Conservation (phyloP, 2,797 vertebrate species). For the Balearica regulorum region DNA sequence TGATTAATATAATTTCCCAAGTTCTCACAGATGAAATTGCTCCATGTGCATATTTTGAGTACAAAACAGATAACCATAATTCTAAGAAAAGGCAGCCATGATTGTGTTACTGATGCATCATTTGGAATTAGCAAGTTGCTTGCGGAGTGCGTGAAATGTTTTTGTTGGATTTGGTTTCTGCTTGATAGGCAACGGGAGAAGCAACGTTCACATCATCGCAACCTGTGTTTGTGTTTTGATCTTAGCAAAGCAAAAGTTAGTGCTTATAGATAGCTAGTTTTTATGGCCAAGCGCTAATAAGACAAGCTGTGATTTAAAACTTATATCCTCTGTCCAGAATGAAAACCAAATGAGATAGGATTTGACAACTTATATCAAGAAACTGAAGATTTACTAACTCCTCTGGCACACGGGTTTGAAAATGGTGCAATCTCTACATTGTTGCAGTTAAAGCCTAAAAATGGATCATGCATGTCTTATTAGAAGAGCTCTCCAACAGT, state of each 20-base stretch:
- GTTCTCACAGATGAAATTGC: conserved; percentile 68
- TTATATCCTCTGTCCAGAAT: not conserved
- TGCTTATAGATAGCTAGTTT: not conserved
- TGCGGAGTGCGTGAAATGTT: conserved; percentile 4
- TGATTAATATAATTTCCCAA: conserved; percentile 71
- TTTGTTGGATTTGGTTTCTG: conserved; percentile 30
- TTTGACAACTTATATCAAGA: not conserved
- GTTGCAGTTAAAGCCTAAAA: not conserved
- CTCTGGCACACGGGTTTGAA: not conserved
- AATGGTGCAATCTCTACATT: not conserved
- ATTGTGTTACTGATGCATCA: conserved; percentile 49
- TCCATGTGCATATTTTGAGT: conserved; percentile 70
- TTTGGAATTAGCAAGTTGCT: conserved; percentile 52
- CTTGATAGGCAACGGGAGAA: not conserved
- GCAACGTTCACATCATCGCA: not conserved
- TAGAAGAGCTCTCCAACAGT: not conserved
- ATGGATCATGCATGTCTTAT: not conserved
- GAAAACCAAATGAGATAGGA: not conserved
- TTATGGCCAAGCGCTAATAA: not conserved
- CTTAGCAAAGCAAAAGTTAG: not conserved
- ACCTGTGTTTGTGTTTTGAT: not conserved
- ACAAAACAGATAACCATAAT: conserved; percentile 67
- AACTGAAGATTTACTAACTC: conserved; percentile 20
- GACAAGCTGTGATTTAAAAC: conserved; percentile 14
- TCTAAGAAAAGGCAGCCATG: conserved; percentile 51